Evolutionary conservation across 30 jellyfish, hydroid and myxozoan species (phyloP), one percentile per base, ranked within the genome.

Genomic region (Aurelia sp.): DNA sequence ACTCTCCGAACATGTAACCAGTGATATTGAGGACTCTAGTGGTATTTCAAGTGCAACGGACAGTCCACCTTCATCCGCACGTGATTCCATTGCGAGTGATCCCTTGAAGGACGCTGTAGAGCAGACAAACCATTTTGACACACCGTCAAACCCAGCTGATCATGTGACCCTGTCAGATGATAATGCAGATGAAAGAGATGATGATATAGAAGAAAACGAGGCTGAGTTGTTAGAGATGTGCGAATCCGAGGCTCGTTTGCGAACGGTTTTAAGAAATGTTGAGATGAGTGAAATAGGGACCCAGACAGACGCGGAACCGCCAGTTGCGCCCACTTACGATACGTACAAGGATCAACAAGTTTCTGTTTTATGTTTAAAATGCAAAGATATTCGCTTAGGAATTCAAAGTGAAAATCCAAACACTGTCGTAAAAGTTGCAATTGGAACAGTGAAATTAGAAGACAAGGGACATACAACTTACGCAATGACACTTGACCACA

Each of bases 401-500:
- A 44, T 95, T 13, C 95, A 95, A 33, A 67, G 86, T 24, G 90
- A 52, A 21, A 95, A 81, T 15, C 70, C 62, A 48, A 68, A 95
- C 64, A 48, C 82, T 11, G 67, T 79, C 7, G 92, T 90, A 13
- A 95, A 95, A 66, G 83, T 89, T 2, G 67, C 92, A 10, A 95
- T 91, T 35, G 91, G 82, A 4, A 67, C 68, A 24, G 5, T 95
- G 27, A 65, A 11, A 16, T 65, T 95, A 13, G 76, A 81, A 67
- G 99, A 95, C 38, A 72, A 76, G 15, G 97, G 97, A 47, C 81
- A 95, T 63, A 53, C 84, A 8, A 86, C 85, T 13, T 95, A 95
- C 65, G 89, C 87, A 38, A 79, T 71, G 87, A 84, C 96, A 2
- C 51, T 95, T 66, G 97, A 95, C 76, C 94, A 92, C 35, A 76